Evolutionary conservation across 1,140 invertebrate species (phyloP).

Genomic region (Anadara kagoshimensis): DNA sequence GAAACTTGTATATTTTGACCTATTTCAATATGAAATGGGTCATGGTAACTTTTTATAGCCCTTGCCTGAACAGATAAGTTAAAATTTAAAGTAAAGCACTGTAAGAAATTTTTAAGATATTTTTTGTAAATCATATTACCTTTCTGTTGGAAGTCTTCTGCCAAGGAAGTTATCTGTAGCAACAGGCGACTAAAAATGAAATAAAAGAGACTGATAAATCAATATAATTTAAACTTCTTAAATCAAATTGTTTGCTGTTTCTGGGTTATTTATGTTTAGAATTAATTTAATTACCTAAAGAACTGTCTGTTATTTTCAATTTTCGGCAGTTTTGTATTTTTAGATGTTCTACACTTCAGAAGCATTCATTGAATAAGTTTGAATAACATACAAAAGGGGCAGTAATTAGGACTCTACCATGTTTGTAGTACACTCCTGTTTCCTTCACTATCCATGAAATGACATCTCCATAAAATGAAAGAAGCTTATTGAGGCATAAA

Average conservation of each 20-base stretch:
- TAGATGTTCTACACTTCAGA: too few relatives aligned
- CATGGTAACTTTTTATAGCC: too few relatives aligned
- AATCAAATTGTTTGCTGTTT: not conserved
- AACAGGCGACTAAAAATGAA: constrained; percentile 78
- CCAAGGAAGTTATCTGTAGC: constrained; percentile 87
- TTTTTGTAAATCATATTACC: constrained; percentile 70
- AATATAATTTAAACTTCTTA: not conserved
- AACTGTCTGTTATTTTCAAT: not conserved
- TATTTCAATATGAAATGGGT: not conserved
- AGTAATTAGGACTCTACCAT: too few relatives aligned
- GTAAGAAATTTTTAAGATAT: not conserved
- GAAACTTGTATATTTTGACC: too few relatives aligned
- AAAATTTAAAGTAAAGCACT: not conserved
- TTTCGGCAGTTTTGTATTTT: too few relatives aligned
- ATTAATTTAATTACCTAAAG: not conserved
- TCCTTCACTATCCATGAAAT: too few relatives aligned
- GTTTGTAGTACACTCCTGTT: too few relatives aligned
- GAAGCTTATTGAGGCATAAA: too few relatives aligned
- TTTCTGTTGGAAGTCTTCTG: constrained; percentile 85
- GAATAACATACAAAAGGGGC: too few relatives aligned
- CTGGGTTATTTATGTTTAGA: not conserved
- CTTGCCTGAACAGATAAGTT: not conserved
- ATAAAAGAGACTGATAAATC: not conserved
- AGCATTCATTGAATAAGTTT: too few relatives aligned
- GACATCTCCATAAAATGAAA: too few relatives aligned